phyloP scores from a whole-genome alignment of 2,797 vertebrate species.

The Poeciliopsis paucimaculata region DNA sequence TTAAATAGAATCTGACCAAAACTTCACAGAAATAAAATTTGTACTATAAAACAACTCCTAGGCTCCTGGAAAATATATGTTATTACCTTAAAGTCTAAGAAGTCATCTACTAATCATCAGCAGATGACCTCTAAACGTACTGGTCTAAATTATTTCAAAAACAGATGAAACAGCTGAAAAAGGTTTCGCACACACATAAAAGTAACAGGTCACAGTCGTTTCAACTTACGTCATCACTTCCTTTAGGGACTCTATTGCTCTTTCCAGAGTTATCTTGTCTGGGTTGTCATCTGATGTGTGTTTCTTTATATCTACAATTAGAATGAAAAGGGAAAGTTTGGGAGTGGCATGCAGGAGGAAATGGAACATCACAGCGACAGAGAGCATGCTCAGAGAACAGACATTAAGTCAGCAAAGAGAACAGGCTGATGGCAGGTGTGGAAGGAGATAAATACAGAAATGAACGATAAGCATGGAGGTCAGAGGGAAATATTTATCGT shows the following conservation, averaged over 20 bases:
- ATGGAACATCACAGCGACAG: conserved; percentile 23
- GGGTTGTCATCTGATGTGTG: conserved; percentile 96
- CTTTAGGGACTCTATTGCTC: conserved; percentile 94
- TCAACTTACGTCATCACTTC: conserved; percentile 98
- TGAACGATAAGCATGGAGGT: neutral
- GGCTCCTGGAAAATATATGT: no score
- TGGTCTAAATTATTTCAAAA: conserved; percentile 1
- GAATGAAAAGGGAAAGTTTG: conserved; percentile 14
- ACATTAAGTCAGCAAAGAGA: conserved; percentile 12
- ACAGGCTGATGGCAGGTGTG: neutral
- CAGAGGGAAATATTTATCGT: neutral
- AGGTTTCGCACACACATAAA: conserved; percentile 12
- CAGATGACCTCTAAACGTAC: neutral
- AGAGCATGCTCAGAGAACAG: neutral
- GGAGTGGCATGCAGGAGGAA: neutral
- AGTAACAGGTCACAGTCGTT: neutral
- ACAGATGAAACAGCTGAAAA: conserved; percentile 17
- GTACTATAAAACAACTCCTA: no score
- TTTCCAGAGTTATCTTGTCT: conserved; percentile 93
- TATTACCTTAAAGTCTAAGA: no score
- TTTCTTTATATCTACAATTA: conserved; percentile 91
- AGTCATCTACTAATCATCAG: neutral
- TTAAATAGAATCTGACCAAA: no score
- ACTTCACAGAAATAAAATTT: no score
- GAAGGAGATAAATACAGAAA: neutral